These are phyloP conservation scores for Drosophila varians DNA, from an alignment of 1,140 invertebrate species.

Conservation along the genomic window DNA sequence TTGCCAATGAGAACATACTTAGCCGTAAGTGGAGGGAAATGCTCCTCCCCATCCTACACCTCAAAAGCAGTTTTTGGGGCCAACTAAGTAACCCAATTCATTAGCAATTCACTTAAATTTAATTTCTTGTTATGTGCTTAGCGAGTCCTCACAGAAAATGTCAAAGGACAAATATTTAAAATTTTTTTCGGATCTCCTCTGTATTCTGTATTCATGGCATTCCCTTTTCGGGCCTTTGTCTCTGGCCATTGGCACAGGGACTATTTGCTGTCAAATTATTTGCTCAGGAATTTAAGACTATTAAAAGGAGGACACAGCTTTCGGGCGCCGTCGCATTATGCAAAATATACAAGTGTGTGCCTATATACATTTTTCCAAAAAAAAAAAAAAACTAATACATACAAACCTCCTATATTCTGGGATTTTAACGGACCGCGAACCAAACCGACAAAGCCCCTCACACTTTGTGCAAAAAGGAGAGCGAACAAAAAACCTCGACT, in stretches of 20 bases:
- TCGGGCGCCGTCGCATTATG: slow-evolving; percentile 59
- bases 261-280: slow-evolving; percentile 76
- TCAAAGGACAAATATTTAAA: slow-evolving; percentile 29
- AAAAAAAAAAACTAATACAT: slow-evolving; percentile 30
- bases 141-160: not conserved
- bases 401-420: slow-evolving; percentile 25
- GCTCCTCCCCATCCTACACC: no score
- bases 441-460: slow-evolving; percentile 66
- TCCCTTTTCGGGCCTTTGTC: slow-evolving; percentile 12
- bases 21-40: slow-evolving; percentile 1
- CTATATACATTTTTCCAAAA: slow-evolving; percentile 11
- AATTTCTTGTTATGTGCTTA: not conserved
- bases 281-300: slow-evolving; percentile 72
- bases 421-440: slow-evolving; percentile 51
- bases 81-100: not conserved
- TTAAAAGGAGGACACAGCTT: slow-evolving; percentile 59
- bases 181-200: slow-evolving; percentile 1
- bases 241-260: slow-evolving; percentile 39
- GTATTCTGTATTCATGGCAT: not conserved
- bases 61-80: not conserved
- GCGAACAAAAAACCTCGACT: slow-evolving; percentile 48
- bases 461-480: slow-evolving; percentile 4
- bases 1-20: slow-evolving; percentile 26
- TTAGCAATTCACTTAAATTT: slow-evolving; percentile 3
- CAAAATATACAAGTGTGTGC: slow-evolving; percentile 37